These are phyloP conservation scores for Hipposideros armiger DNA, from an alignment of 2,113 vertebrate genomes.

Conservation along the genomic window DNA sequence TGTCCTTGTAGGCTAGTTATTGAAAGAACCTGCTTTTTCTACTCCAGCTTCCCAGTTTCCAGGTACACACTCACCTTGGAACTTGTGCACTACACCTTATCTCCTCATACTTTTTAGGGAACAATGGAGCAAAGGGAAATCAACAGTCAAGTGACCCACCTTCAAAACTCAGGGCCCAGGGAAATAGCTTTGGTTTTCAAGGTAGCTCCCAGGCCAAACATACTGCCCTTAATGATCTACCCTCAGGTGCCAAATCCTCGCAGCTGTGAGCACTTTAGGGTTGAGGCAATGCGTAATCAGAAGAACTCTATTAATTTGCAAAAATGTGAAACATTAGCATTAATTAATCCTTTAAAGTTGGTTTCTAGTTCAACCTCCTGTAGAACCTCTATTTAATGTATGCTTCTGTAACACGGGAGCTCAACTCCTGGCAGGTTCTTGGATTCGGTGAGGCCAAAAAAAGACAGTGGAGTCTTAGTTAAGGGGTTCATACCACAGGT, in stretches of 20 bases:
- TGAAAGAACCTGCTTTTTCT: background rate
- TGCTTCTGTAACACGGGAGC: too few species aligned
- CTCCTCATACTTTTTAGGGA: background rate
- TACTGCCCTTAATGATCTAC: background rate
- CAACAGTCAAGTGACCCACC: background rate
- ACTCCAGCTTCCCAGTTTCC: background rate
- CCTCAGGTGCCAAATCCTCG: background rate
- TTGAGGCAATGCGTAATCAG: background rate
- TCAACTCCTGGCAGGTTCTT: too few species aligned
- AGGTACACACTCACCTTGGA: background rate
- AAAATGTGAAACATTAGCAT: background rate
- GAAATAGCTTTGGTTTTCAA: background rate
- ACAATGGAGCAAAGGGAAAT: background rate
- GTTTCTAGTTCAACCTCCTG: background rate
- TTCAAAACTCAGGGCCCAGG: background rate
- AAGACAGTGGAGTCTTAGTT: too few species aligned
- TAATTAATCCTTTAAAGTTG: background rate
- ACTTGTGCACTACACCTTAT: background rate
- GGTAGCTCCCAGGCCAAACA: background rate
- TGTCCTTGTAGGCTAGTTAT: background rate
- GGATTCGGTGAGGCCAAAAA: too few species aligned
- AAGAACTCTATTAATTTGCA: background rate
- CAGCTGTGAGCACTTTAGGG: background rate
- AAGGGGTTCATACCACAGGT: too few species aligned
- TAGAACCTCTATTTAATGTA: background rate